Conservation (phyloP, 37 sponge, comb jelly and placozoan species). For the Lycopodina hypogea region DNA sequence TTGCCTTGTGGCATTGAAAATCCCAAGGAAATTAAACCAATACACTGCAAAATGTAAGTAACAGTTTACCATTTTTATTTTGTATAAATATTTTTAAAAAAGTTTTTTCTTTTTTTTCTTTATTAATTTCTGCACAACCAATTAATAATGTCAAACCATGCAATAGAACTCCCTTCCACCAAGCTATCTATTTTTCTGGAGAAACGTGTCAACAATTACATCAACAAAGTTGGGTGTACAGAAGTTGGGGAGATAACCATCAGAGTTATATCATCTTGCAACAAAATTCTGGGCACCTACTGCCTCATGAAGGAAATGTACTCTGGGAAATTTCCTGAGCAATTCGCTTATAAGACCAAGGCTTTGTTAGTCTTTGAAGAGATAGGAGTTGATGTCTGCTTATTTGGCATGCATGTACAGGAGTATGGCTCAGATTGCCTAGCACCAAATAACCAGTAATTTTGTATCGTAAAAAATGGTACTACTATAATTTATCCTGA, state of each 20-base stretch:
- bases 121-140: no score
- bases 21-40: constrained; percentile 58
- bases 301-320: constrained; percentile 73
- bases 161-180: constrained; percentile 74
- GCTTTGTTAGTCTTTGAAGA: constrained; percentile 98
- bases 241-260: constrained; percentile 74
- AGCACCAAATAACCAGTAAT: constrained; percentile 87
- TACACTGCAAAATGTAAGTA: constrained; percentile 71
- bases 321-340: constrained; percentile 60
- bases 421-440: constrained; percentile 96
- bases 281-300: constrained; percentile 85
- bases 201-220: constrained; percentile 74
- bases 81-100: background rate
- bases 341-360: constrained; percentile 90
- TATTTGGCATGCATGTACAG: constrained; percentile 99
- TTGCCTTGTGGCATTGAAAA: constrained; percentile 44
- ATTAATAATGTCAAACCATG: background rate
- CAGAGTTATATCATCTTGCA: constrained; percentile 82
- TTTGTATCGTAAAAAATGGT: no score
- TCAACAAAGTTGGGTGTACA: background rate
- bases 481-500: background rate
- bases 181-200: constrained; percentile 80
- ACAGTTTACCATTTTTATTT: background rate
- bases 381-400: constrained; percentile 94
- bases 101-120: no score